Evolutionary conservation across 2,888 invertebrate species (phyloP), one percentile per base, ranked within the genome.

Genomic region (Pseudoips prasinana): DNA sequence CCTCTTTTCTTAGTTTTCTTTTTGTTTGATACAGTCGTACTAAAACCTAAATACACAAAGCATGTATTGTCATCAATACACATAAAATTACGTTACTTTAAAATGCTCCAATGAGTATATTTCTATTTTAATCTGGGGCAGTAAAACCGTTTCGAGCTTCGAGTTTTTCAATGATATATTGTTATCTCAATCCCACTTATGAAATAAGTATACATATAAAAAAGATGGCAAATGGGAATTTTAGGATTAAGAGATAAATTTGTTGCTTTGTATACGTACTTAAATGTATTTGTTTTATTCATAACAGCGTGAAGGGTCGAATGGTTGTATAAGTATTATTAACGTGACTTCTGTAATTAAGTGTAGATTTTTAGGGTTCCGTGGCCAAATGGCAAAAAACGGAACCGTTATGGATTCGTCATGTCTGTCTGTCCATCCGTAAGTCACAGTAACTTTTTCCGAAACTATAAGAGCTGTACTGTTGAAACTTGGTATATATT

Each of bases 21-120:
- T n/a, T n/a, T n/a, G n/a, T n/a, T n/a, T n/a, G n/a, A n/a, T n/a
- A n/a, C n/a, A n/a, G n/a, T n/a, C n/a, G n/a, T n/a, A n/a, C n/a
- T n/a, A n/a, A n/a, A n/a, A n/a, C n/a, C n/a, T n/a, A n/a, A n/a
- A n/a, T n/a, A n/a, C n/a, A n/a, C n/a, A n/a, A n/a, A n/a, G n/a
- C n/a, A n/a, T n/a, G n/a, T n/a, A n/a, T n/a, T n/a, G n/a, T n/a
- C n/a, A n/a, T n/a, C n/a, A n/a, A n/a, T n/a, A n/a, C n/a, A n/a
- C n/a, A n/a, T n/a, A n/a, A n/a, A n/a, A n/a, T n/a, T n/a, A 14
- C 14, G 14, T 3, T 14, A 14, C 14, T 14, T 2, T 5, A 68
- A 73, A 79, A 71, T 73, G 73, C 64, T 74, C 73, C 77, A 77
- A 76, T 79, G 76, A 78, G 72, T 72, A 65, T 75, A 78, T 79